These are phyloP conservation scores for Colinus virginianus DNA, from an alignment of 2,113 vertebrate species.

Conservation along the genomic window DNA sequence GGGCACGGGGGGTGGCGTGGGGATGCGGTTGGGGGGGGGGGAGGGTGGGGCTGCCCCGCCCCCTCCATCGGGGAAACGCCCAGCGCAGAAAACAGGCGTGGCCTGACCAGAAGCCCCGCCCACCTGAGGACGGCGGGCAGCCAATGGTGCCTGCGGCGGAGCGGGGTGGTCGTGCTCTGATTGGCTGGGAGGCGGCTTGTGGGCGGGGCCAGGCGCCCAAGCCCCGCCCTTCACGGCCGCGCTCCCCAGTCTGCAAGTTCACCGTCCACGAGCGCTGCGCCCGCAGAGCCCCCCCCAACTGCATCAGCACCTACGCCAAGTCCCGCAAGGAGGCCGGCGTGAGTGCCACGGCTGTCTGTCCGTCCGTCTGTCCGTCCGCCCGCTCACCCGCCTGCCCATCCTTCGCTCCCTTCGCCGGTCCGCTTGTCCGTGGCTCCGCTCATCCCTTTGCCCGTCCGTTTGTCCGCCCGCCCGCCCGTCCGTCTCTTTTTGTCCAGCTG, in stretches of 20 bases:
- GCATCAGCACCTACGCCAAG: slow-evolving; percentile 89
- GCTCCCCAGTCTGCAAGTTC: slow-evolving; percentile 86
- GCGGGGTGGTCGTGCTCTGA: not conserved
- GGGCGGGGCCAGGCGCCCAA: not conserved
- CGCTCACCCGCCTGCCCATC: too few relatives aligned
- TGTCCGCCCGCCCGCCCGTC: not conserved
- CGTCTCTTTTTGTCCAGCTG: too few relatives aligned
- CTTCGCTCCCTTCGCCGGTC: too few relatives aligned
- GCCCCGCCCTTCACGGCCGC: not conserved
- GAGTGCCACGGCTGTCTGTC: slow-evolving; percentile 55
- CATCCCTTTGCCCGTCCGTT: not conserved
- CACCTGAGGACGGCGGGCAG: not conserved
- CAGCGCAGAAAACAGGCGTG: too few relatives aligned
- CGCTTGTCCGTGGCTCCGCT: too few relatives aligned
- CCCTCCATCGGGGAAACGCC: too few relatives aligned
- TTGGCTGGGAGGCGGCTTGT: not conserved
- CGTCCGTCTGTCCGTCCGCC: not conserved
- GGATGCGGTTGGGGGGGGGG: not conserved
- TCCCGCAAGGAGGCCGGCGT: slow-evolving; percentile 87
- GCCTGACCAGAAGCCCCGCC: not conserved
- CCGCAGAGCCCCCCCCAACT: slow-evolving; percentile 84
- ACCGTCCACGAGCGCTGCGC: slow-evolving; percentile 90
- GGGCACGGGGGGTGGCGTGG: not conserved
- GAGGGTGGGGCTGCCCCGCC: not conserved
- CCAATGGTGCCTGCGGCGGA: not conserved